Percentiles rank a stretch among this genome's conserved stretches.
Evolutionary conservation across 1,140 invertebrate species (phyloP).

Genomic region (Lutraria rhynchaena): DNA sequence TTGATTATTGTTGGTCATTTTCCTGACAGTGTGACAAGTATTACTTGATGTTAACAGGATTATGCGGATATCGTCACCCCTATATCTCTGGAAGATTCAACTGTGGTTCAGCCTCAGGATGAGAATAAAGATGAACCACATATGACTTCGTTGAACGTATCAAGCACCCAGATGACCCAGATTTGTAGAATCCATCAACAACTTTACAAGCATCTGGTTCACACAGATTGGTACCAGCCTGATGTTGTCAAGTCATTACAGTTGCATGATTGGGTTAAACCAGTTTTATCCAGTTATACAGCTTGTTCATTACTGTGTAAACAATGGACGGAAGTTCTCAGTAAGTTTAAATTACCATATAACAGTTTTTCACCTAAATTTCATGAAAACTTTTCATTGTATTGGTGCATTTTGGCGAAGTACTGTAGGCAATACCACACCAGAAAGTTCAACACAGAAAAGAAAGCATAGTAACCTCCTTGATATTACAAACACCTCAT

Average conservation of each 20-base stretch:
- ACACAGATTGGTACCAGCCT: conserved; percentile 71
- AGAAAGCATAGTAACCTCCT: no score
- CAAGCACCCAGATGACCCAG: conserved; percentile 76
- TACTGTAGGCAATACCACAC: no score
- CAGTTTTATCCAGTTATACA: conserved; percentile 68
- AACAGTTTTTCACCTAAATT: no score
- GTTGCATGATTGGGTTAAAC: conserved; percentile 61
- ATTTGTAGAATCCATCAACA: conserved; percentile 73
- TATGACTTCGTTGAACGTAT: conserved; percentile 63
- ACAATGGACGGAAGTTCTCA: conserved; percentile 52
- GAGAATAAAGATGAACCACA: conserved; percentile 53
- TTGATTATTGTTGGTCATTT: no score
- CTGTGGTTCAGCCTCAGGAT: conserved; percentile 9
- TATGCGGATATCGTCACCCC: conserved; percentile 80
- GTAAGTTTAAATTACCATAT: conserved; percentile 67
- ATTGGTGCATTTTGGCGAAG: no score
- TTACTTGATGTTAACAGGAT: no score
- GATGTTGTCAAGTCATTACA: conserved; percentile 14
- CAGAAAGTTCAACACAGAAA: no score
- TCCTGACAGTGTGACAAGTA: no score
- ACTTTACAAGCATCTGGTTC: conserved; percentile 69
- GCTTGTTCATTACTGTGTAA: conserved; percentile 64
- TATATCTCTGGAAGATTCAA: conserved; percentile 65
- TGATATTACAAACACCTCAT: no score
- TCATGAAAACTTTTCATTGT: no score